Base-by-base conservation (phyloP, 2,888 invertebrate species). In the Cancer borealis region DNA sequence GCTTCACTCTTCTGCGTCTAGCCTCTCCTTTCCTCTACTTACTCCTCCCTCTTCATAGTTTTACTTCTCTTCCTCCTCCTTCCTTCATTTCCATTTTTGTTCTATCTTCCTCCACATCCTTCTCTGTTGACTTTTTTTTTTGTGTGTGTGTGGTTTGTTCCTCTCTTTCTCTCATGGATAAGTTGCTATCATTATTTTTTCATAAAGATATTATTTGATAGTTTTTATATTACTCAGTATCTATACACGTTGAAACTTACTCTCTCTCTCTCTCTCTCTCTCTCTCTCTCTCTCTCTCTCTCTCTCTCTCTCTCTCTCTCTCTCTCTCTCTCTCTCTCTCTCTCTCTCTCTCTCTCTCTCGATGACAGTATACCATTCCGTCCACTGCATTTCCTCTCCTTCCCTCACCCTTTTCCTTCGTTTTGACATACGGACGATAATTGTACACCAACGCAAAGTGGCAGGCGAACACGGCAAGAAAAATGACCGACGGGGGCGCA, bases 321-420 rank as follows among this genome's bases (percentile, higher is more conserved):
- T 79, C 73, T 26, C 73, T 79, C 73, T 26, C 73, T 79, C 73
- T 79, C 73, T 79, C 73, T 79, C 73, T 79, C 73, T 79, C 26
- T 79, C 30, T 79, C 73, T n/a, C 21, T 79, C 73, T 79, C 73
- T 79, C 73, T 79, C 73, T 79, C 26, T 79, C 30, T 79, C 73
- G 10, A 5, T 79, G 73, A 79, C 10, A 60, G 60, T 10, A 60
- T 60, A 21, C 60, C 21, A 60, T 60, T 60, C 60, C 21, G 4
- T 21, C 60, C 21, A 60, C 60, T 60, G 60, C 60, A 60, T 60
- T 60, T 5, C 60, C 60, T 14, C 17, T 60, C 60, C 60, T 60
- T 60, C 60, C 21, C 73, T 73, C 73, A 26, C 26, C 10, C 8
- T 73, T 73, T 26, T 73, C 73, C 73, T 26, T 8, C 73, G 26